Percentiles rank a stretch among this genome's conserved stretches.
Conservation (phyloP, 2,113 vertebrate species). For the Dromaius novaehollandiae region DNA sequence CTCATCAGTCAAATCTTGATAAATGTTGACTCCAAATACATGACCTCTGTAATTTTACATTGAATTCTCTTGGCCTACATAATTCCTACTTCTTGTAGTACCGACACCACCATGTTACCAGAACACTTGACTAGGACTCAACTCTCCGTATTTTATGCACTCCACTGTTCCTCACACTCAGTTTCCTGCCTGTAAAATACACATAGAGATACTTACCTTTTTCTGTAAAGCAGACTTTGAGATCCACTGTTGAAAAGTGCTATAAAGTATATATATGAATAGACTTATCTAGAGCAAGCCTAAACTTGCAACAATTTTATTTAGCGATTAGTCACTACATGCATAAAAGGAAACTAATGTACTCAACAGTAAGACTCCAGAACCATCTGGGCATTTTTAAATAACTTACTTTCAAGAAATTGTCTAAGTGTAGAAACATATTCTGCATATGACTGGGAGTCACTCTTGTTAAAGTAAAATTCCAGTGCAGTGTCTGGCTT, state of each 20-base stretch:
- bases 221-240: not conserved
- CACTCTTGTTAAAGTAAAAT: constrained; percentile 81
- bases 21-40: not conserved
- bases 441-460: constrained; percentile 70
- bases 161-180: not conserved
- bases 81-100: not conserved
- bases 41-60: not conserved
- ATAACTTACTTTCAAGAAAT: constrained; percentile 82
- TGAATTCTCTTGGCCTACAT: not conserved
- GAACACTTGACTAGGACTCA: not conserved
- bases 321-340: not conserved
- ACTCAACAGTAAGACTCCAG: not conserved
- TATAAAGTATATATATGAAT: not conserved
- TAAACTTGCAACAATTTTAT: not conserved
- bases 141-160: not conserved
- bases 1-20: not conserved
- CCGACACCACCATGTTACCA: not conserved
- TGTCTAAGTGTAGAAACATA: constrained; percentile 81
- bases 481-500: constrained; percentile 83
- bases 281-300: not conserved
- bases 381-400: not conserved
- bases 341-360: not conserved
- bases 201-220: not conserved
- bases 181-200: not conserved
- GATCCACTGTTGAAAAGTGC: not conserved